These are phyloP conservation scores for Galerucella pusilla DNA, from an alignment of 2,888 invertebrate species.

Conservation along the genomic window DNA sequence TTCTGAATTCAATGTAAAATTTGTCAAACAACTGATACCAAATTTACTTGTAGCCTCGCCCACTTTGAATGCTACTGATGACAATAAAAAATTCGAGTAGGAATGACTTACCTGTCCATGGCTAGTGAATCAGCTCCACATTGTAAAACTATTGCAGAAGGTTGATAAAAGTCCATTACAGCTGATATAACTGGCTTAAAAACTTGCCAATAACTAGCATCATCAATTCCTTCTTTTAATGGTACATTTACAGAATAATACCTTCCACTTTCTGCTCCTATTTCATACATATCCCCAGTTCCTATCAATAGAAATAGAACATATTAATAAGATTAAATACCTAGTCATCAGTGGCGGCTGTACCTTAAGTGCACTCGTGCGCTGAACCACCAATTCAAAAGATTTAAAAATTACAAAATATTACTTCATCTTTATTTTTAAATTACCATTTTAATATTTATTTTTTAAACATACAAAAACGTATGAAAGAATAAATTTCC, in stretches of 20 bases:
- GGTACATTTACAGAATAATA: slow-evolving; percentile 99
- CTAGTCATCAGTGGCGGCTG: not conserved
- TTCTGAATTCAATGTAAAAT: too few relatives aligned
- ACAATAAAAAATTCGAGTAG: too few relatives aligned
- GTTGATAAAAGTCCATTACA: slow-evolving; percentile 97
- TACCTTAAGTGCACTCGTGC: too few relatives aligned
- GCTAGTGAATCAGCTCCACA: slow-evolving; percentile 99
- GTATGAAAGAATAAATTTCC: too few relatives aligned
- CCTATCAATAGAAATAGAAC: slow-evolving; percentile 44
- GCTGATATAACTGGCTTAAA: slow-evolving; percentile 94
- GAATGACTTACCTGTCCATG: slow-evolving; percentile 74
- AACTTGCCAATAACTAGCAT: slow-evolving; percentile 87
- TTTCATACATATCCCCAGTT: slow-evolving; percentile 98
- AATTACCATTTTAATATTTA: too few relatives aligned
- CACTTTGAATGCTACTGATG: too few relatives aligned
- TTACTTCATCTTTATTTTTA: too few relatives aligned
- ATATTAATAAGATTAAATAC: not conserved
- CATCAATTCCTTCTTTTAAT: slow-evolving; percentile 97
- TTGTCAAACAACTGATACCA: too few relatives aligned
- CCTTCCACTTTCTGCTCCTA: slow-evolving; percentile 94
- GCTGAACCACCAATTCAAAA: too few relatives aligned
- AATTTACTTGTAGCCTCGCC: too few relatives aligned
- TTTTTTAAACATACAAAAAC: too few relatives aligned
- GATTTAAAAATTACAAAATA: too few relatives aligned
- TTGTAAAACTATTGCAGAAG: slow-evolving; percentile 96